A percentile compares a stretch with the other conserved stretches of the same genome.
These are phyloP conservation scores for Bolborhynchus lineola DNA, from an alignment of 2,113 vertebrate genomes.

Conservation along the genomic window DNA sequence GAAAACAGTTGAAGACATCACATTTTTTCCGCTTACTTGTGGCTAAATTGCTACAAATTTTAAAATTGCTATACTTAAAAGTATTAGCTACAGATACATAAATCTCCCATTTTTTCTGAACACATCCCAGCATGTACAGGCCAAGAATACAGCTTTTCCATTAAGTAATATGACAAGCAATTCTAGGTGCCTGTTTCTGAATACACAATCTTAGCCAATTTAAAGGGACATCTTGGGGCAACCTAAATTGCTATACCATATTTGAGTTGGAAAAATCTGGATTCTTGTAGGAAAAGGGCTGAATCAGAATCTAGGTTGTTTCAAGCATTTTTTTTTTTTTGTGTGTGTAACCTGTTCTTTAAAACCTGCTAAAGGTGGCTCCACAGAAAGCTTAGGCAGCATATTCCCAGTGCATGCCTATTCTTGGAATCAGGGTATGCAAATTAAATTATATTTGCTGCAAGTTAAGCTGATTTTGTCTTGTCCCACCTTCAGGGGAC, in stretches of 20 bases:
- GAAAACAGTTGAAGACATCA: constrained; percentile 26
- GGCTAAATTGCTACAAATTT: constrained; percentile 22
- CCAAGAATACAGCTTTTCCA: not conserved
- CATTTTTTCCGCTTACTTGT: constrained; percentile 19
- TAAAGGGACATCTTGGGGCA: not conserved
- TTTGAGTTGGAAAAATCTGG: not conserved
- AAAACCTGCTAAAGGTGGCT: not conserved
- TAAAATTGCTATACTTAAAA: constrained; percentile 49
- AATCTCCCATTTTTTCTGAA: not conserved
- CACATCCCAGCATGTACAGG: not conserved
- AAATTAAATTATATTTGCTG: constrained; percentile 38
- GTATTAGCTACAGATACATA: constrained; percentile 52
- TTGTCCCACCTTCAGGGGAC: constrained; percentile 7
- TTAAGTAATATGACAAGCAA: not conserved
- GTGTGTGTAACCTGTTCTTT: not conserved
- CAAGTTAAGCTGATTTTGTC: constrained; percentile 25
- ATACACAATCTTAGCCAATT: not conserved
- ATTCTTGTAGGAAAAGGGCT: not conserved
- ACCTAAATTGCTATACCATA: not conserved
- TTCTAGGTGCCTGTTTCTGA: constrained; percentile 5
- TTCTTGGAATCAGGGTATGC: constrained; percentile 40
- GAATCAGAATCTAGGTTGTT: not conserved
- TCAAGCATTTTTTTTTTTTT: not conserved
- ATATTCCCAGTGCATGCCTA: constrained; percentile 33
- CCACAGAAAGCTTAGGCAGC: not conserved